phyloP scores from a whole-genome alignment of 2,888 invertebrate genomes.

The Rhogogaster chlorosoma region DNA sequence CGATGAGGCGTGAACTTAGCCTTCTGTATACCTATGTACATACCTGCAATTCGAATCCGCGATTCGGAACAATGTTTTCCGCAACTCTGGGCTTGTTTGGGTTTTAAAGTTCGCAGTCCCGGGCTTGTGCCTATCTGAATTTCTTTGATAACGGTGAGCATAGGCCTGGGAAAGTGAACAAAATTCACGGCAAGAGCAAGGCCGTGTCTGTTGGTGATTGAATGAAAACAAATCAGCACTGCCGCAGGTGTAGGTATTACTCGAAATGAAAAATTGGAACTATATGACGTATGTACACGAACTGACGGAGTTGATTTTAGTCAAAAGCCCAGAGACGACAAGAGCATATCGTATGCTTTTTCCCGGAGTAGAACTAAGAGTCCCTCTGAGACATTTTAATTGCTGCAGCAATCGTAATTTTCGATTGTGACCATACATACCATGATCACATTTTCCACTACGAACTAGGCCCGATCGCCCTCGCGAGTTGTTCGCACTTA shows the following conservation, averaged over 20 bases:
- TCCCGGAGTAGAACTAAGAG: not conserved
- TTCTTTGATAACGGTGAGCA: not conserved
- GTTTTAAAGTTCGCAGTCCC: not conserved
- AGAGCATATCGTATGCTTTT: not conserved
- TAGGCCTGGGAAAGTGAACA: not conserved
- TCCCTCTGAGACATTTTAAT: not conserved
- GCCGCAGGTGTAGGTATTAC: not conserved
- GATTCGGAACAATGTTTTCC: not conserved
- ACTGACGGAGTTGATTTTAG: too few relatives aligned
- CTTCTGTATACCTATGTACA: not conserved
- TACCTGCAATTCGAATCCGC: not conserved
- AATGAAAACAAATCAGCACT: not conserved
- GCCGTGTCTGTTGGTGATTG: too few relatives aligned
- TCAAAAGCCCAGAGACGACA: too few relatives aligned
- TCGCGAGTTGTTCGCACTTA: slow-evolving; percentile 73
- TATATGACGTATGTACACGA: too few relatives aligned
- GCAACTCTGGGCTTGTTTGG: not conserved
- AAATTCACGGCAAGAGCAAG: not conserved
- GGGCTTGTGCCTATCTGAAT: not conserved
- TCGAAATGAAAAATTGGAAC: too few relatives aligned
- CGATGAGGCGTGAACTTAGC: too few relatives aligned
- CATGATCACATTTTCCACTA: not conserved
- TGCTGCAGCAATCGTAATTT: not conserved
- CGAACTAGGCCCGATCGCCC: not conserved
- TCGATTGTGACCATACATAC: not conserved